Conservation (phyloP, 2,113 vertebrate genomes). For the Nothoprocta pentlandii region DNA sequence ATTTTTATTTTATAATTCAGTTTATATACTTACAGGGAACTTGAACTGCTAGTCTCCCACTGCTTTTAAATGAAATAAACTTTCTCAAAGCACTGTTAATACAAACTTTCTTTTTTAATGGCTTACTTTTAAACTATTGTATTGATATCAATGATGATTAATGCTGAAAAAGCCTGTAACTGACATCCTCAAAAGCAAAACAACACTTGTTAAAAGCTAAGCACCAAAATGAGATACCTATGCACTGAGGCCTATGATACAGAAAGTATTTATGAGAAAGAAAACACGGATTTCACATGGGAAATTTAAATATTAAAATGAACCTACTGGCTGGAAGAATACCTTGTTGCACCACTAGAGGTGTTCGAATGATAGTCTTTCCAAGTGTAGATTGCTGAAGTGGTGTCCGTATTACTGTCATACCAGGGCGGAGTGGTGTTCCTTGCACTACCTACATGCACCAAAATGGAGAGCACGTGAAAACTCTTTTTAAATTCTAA, state of each 20-base stretch:
- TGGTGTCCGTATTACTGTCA: conserved; percentile 92
- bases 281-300: conserved; percentile 34
- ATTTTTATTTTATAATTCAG: background rate
- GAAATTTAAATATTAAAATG: conserved; percentile 46
- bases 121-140: background rate
- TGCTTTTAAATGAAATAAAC: background rate
- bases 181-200: background rate
- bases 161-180: background rate
- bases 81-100: background rate
- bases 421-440: conserved; percentile 89
- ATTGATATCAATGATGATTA: background rate
- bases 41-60: background rate
- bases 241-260: background rate
- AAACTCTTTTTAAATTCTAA: background rate
- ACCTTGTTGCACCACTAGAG: conserved; percentile 95
- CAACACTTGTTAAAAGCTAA: background rate
- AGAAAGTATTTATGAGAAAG: background rate
- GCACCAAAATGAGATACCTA: background rate
- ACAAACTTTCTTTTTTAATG: background rate
- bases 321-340: conserved; percentile 74
- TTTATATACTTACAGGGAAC: background rate
- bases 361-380: conserved; percentile 91
- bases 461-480: background rate
- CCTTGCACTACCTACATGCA: conserved; percentile 86
- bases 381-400: conserved; percentile 89